phyloP scores from a whole-genome alignment of 2,113 vertebrate genomes.

The Amphilophus citrinellus region DNA sequence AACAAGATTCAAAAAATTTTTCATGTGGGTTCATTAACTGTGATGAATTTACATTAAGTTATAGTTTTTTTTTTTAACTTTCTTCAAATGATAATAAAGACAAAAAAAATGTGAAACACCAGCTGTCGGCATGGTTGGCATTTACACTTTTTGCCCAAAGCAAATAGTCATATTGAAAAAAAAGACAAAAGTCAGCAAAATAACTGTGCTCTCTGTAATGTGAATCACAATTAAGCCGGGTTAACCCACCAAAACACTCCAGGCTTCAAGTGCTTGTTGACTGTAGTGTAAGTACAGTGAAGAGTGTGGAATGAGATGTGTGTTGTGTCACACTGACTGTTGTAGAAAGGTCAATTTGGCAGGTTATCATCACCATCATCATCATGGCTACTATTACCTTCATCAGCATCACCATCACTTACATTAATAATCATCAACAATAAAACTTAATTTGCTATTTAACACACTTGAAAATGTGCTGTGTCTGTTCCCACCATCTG shows the following conservation, averaged over 20 bases:
- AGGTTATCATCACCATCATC: slow-evolving; percentile 34
- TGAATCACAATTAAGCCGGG: slow-evolving; percentile 22
- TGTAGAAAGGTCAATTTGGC: slow-evolving; percentile 52
- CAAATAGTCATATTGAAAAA: neutral
- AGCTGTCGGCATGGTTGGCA: neutral
- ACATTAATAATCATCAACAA: slow-evolving; percentile 38
- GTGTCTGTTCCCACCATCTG: slow-evolving; percentile 46
- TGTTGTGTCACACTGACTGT: slow-evolving; percentile 28
- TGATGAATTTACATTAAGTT: neutral
- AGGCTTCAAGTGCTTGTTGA: slow-evolving; percentile 37
- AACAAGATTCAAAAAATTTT: neutral
- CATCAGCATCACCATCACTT: slow-evolving; percentile 20
- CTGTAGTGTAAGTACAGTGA: slow-evolving; percentile 22
- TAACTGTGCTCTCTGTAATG: neutral
- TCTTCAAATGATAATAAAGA: neutral
- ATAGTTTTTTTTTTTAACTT: neutral
- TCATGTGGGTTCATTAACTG: neutral
- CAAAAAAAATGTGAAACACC: neutral
- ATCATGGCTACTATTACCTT: slow-evolving; percentile 13
- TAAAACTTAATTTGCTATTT: slow-evolving; percentile 50
- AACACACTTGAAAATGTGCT: slow-evolving; percentile 37
- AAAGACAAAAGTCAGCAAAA: neutral
- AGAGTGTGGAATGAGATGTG: slow-evolving; percentile 7
- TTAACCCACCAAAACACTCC: slow-evolving; percentile 27
- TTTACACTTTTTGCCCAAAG: neutral